Percentiles rank a stretch among this genome's conserved stretches.
phyloP scores from a whole-genome alignment of 2,888 invertebrate species.

The Latrodectus hesperus region DNA sequence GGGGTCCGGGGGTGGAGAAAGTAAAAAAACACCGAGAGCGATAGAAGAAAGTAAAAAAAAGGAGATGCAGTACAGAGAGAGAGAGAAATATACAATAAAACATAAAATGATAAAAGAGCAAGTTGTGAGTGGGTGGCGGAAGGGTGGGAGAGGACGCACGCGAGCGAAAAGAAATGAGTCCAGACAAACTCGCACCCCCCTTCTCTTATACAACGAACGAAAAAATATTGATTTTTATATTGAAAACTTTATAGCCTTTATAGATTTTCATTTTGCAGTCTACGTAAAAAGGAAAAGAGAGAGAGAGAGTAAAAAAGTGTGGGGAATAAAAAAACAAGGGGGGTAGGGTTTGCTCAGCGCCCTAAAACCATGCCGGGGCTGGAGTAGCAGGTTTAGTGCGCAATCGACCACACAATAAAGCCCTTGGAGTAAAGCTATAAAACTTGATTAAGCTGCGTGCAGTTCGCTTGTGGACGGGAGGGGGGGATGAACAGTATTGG shows the following conservation, averaged over 20 bases:
- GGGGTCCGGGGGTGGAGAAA: neutral
- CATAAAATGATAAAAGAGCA: conserved; percentile 69
- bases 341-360: conserved; percentile 38
- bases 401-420: conserved; percentile 69
- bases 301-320: conserved; percentile 36
- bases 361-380: conserved; percentile 27
- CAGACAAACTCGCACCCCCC: conserved; percentile 36
- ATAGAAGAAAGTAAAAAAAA: conserved; percentile 2
- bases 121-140: conserved; percentile 48
- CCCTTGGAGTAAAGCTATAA: conserved; percentile 67
- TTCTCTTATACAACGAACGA: conserved; percentile 12
- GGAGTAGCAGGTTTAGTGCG: conserved; percentile 65
- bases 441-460: conserved; percentile 69
- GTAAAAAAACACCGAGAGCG: neutral
- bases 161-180: conserved; percentile 62
- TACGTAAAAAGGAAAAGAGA: conserved; percentile 60
- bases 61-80: neutral
- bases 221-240: conserved; percentile 70
- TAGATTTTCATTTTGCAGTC: conserved; percentile 70
- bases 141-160: neutral
- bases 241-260: conserved; percentile 70
- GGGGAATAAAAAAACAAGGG: conserved; percentile 56
- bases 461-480: conserved; percentile 19
- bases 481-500: conserved; percentile 28
- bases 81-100: conserved; percentile 69